Conservation (phyloP, 2,888 invertebrate species). For the Idaea dimidiata region DNA sequence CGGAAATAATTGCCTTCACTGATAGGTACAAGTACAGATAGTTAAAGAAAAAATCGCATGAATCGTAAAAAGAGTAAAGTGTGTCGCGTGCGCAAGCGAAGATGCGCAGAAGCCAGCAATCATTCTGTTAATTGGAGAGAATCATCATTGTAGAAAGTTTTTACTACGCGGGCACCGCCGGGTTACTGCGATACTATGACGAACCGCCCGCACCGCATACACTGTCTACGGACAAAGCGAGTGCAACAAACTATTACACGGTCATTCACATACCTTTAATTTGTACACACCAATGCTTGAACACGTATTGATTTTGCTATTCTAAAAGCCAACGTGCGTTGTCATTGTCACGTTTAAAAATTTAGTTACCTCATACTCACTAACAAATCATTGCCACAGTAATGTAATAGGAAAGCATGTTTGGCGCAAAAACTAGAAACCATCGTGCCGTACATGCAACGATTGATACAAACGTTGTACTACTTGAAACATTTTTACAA, state of each 20-base stretch:
- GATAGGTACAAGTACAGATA: constrained; percentile 8
- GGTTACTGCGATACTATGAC: constrained; percentile 19
- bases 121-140: constrained; percentile 80
- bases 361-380: constrained; percentile 5
- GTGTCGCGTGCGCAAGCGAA: constrained; percentile 68
- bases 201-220: constrained; percentile 28
- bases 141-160: constrained; percentile 75
- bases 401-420: constrained; percentile 12
- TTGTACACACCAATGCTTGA: constrained; percentile 49
- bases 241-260: constrained; percentile 67
- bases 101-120: constrained; percentile 67
- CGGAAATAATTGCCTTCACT: constrained; percentile 29
- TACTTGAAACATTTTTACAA: no score
- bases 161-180: constrained; percentile 14
- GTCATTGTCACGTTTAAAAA: constrained; percentile 8
- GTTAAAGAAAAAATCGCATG: constrained; percentile 33
- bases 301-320: constrained; percentile 31
- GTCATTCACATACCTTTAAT: constrained; percentile 59
- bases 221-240: constrained; percentile 66
- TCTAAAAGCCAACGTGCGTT: constrained; percentile 13
- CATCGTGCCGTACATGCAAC: no score
- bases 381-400: constrained; percentile 20
- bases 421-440: no score
- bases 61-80: constrained; percentile 65
- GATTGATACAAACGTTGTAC: no score